Evolutionary conservation across 1,140 invertebrate genomes (phyloP).

Genomic region (Nymphalis io): DNA sequence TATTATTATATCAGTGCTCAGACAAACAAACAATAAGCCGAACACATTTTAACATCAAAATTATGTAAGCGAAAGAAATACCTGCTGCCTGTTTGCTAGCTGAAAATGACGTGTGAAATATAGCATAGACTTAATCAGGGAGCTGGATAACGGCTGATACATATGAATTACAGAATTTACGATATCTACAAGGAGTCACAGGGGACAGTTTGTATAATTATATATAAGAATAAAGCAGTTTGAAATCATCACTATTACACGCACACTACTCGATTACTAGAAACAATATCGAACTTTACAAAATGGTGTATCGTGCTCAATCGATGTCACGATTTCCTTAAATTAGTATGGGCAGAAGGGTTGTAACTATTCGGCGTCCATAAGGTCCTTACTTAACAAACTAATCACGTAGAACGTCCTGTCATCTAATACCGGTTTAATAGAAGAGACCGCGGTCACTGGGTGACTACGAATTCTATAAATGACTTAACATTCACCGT

Average conservation of each 20-base stretch:
- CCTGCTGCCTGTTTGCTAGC: no score
- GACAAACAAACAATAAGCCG: no score
- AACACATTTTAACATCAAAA: no score
- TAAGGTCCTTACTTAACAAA: slow-evolving; percentile 13
- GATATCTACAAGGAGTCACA: no score
- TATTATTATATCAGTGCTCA: no score
- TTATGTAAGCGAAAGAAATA: no score
- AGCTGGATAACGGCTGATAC: no score
- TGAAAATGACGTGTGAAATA: no score
- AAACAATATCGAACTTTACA: not conserved
- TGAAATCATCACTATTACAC: not conserved
- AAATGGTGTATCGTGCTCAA: slow-evolving; percentile 8
- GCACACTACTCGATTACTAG: not conserved
- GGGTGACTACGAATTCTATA: slow-evolving; percentile 15
- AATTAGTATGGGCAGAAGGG: slow-evolving; percentile 29
- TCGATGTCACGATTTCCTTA: slow-evolving; percentile 16
- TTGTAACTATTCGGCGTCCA: not conserved
- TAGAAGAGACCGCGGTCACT: slow-evolving; percentile 18
- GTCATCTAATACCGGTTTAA: slow-evolving; percentile 23
- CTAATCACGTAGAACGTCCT: slow-evolving; percentile 21
- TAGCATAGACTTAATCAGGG: no score
- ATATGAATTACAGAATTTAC: no score
- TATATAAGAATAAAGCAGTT: no score
- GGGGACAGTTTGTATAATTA: no score
- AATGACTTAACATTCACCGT: slow-evolving; percentile 5